These are phyloP conservation scores for Clarias macrocephalus DNA, from an alignment of 2,113 vertebrate species.

Conservation along the genomic window DNA sequence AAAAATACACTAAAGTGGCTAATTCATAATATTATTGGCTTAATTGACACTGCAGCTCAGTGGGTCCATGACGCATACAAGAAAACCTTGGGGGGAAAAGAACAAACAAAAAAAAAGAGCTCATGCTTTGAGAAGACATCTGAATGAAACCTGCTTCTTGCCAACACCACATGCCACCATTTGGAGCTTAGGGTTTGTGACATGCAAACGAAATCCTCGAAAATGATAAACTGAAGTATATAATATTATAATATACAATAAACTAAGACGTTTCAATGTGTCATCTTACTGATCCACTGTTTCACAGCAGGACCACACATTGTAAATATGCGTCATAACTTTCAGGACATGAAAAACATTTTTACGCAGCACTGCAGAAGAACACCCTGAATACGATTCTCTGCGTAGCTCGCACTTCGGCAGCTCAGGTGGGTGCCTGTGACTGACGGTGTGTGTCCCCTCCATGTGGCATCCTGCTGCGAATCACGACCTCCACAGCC, in stretches of 20 bases:
- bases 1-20: not conserved
- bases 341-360: not conserved
- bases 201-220: not conserved
- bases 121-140: not conserved
- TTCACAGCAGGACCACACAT: not conserved
- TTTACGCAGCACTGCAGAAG: not conserved
- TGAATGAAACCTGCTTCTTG: not conserved
- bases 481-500: conserved; percentile 63
- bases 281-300: not conserved
- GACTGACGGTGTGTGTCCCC: conserved; percentile 54
- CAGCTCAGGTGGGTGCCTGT: conserved; percentile 49
- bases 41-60: not conserved
- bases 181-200: not conserved
- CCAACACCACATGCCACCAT: not conserved
- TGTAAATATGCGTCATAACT: not conserved
- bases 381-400: conserved; percentile 46
- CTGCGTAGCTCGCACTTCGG: conserved; percentile 30
- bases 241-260: too few relatives aligned
- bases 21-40: not conserved
- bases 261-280: not conserved
- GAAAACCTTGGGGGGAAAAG: too few relatives aligned
- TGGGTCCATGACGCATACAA: not conserved
- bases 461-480: conserved; percentile 58
- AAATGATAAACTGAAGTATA: not conserved
- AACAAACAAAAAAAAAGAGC: not conserved